phyloP scores from a whole-genome alignment of 2,797 vertebrate genomes.

The Lagocephalus sceleratus region DNA sequence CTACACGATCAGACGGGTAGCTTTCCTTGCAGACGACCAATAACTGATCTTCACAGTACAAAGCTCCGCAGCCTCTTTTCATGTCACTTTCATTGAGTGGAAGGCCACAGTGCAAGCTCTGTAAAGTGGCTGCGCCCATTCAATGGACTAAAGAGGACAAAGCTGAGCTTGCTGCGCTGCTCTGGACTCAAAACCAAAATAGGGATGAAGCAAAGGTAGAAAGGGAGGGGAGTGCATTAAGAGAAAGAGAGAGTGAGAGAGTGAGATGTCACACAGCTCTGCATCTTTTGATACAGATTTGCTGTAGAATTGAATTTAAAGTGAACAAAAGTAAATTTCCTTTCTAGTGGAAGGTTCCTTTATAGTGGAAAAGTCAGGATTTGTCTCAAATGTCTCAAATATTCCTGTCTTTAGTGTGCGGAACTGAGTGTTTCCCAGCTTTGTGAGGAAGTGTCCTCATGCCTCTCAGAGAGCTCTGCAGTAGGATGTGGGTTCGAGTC shows the following conservation, averaged over 20 bases:
- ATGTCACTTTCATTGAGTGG: constrained; percentile 79
- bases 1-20: constrained; percentile 68
- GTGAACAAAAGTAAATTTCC: constrained; percentile 24
- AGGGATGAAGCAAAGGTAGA: constrained; percentile 57
- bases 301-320: constrained; percentile 4
- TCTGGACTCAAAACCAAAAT: constrained; percentile 67
- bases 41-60: constrained; percentile 82
- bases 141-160: constrained; percentile 76
- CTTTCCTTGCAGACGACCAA: constrained; percentile 63
- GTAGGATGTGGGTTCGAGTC: constrained; percentile 52
- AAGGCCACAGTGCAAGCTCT: constrained; percentile 61
- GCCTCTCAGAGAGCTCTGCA: constrained; percentile 37
- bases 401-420: constrained; percentile 3
- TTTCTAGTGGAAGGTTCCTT: neutral
- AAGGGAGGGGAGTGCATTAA: constrained; percentile 27
- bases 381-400: neutral
- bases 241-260: constrained; percentile 22
- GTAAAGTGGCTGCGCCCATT: constrained; percentile 75
- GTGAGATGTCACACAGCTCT: constrained; percentile 24
- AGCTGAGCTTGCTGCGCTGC: constrained; percentile 55
- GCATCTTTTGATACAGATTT: constrained; percentile 48
- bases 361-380: no score
- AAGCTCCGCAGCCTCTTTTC: constrained; percentile 80
- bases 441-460: constrained; percentile 26
- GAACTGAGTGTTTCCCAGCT: constrained; percentile 14